A percentile compares a stretch with the other conserved stretches of the same genome.
Conservation (phyloP, 2,113 vertebrate species). For the Tor tambroides region DNA sequence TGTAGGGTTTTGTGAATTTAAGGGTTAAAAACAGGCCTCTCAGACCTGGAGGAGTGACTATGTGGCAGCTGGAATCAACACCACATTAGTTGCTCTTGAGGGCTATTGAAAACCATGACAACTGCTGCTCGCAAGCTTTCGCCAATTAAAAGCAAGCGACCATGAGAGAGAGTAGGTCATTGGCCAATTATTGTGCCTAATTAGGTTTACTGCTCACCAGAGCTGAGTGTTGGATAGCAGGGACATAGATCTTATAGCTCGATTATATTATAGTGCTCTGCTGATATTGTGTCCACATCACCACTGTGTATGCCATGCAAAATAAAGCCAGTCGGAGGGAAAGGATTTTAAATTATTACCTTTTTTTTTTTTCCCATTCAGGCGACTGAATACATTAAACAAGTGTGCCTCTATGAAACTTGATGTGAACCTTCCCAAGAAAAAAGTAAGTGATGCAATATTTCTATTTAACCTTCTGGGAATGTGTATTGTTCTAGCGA, state of each 20-base stretch:
- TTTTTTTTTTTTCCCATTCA: constrained; percentile 67
- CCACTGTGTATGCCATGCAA: not conserved
- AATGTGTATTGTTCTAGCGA: not conserved
- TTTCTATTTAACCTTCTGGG: not conserved
- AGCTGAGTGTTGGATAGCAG: constrained; percentile 27
- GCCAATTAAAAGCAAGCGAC: constrained; percentile 46
- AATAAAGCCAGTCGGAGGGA: not conserved
- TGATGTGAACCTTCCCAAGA: constrained; percentile 94
- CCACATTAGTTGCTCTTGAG: constrained; percentile 31
- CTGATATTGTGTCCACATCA: constrained; percentile 19
- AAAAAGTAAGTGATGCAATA: constrained; percentile 84
- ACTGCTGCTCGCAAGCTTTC: constrained; percentile 40
- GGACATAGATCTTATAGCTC: constrained; percentile 15
- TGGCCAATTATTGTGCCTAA: constrained; percentile 63
- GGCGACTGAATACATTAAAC: constrained; percentile 95
- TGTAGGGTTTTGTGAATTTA: not conserved
- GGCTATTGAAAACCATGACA: constrained; percentile 38
- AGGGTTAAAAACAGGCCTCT: constrained; percentile 25
- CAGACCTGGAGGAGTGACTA: not conserved
- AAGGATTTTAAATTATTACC: not conserved
- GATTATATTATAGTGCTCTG: constrained; percentile 33
- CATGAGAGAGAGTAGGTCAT: constrained; percentile 57
- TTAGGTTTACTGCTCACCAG: constrained; percentile 58
- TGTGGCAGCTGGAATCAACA: constrained; percentile 26
- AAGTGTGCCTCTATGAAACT: constrained; percentile 99